phyloP scores from a whole-genome alignment of 2,113 vertebrate genomes.

The Platichthys stellatus region DNA sequence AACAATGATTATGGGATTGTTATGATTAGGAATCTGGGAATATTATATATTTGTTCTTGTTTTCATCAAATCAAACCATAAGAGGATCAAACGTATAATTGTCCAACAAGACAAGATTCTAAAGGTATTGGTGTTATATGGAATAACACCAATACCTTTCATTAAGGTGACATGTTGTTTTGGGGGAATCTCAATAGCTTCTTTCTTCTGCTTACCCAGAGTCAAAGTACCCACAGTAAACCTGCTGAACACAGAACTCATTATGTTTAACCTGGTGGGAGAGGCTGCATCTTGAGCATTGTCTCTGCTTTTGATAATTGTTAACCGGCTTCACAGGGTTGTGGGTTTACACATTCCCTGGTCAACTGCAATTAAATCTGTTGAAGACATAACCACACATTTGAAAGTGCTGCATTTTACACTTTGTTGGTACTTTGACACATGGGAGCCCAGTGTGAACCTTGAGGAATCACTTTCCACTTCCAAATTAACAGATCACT shows the following conservation, averaged over 20 bases:
- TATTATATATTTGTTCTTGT: no score
- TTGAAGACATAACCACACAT: constrained; percentile 33
- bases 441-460: constrained; percentile 9
- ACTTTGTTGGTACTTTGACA: constrained; percentile 44
- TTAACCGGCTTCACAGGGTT: constrained; percentile 40
- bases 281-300: background rate
- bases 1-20: background rate
- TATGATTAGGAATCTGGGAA: background rate
- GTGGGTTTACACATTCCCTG: constrained; percentile 13
- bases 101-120: no score
- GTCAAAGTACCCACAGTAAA: no score
- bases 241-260: no score
- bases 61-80: no score
- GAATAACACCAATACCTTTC: no score
- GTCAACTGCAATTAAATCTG: constrained; percentile 24
- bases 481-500: background rate
- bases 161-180: no score
- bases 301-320: constrained; percentile 17
- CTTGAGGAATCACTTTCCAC: background rate
- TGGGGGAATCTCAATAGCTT: no score
- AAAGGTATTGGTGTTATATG: no score
- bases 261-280: no score
- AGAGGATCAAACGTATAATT: no score
- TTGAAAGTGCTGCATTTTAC: constrained; percentile 59
- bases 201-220: no score